These are phyloP conservation scores for Trigoniulus corallinus DNA, from an alignment of 1,140 invertebrate species.

Conservation along the genomic window DNA sequence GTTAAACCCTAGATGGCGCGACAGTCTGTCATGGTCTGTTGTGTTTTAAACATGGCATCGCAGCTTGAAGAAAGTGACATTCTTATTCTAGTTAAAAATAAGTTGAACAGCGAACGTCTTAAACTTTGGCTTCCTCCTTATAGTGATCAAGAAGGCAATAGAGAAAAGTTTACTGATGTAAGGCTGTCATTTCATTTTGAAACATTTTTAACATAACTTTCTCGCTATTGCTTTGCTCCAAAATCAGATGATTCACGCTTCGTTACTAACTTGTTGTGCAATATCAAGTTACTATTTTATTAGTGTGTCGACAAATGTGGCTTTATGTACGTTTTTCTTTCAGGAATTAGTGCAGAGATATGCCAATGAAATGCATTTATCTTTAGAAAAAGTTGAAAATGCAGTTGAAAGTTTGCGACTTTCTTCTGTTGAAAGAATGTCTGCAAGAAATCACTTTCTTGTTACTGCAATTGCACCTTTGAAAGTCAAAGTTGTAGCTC, in stretches of 20 bases:
- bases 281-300: too few species aligned
- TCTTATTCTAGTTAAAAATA: constrained; percentile 13
- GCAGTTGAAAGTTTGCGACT: constrained; percentile 38
- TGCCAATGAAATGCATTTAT: background rate
- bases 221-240: too few species aligned
- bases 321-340: too few species aligned
- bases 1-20: too few species aligned
- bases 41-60: background rate
- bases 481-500: constrained; percentile 33
- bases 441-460: constrained; percentile 38
- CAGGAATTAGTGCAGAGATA: background rate
- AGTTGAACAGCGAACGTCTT: constrained; percentile 42
- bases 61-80: background rate
- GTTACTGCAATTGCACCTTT: constrained; percentile 45
- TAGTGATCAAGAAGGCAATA: constrained; percentile 31
- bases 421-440: constrained; percentile 46
- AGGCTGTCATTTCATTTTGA: background rate
- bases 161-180: constrained; percentile 24
- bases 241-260: too few species aligned
- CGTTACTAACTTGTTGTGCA: too few species aligned
- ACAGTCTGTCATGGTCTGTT: too few species aligned
- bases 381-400: background rate
- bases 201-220: background rate
- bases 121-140: constrained; percentile 56
- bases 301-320: too few species aligned